These are phyloP conservation scores for Damaliscus lunatus DNA, from an alignment of 2,113 vertebrate genomes.

Conservation along the genomic window DNA sequence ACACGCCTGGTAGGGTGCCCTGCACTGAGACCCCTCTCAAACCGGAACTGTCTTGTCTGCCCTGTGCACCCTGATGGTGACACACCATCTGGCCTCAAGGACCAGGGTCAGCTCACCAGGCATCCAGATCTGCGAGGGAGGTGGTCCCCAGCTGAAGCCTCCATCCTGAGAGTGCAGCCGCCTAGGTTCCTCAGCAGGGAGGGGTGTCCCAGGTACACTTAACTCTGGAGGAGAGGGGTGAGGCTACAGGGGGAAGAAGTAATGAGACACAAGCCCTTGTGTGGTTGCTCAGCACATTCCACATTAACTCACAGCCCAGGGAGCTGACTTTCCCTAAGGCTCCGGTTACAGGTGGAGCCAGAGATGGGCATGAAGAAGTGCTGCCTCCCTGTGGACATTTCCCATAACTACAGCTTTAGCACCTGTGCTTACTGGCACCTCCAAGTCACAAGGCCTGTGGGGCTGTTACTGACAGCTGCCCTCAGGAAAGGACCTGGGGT, in stretches of 20 bases:
- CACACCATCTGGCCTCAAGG: not conserved
- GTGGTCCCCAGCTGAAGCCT: not conserved
- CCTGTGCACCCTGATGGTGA: not conserved
- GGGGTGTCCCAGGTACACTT: not conserved
- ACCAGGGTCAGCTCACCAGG: not conserved
- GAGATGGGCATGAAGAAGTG: not conserved
- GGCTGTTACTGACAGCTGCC: not conserved
- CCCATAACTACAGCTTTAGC: not conserved
- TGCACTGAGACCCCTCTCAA: not conserved
- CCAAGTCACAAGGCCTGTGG: not conserved
- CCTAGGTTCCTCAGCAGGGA: not conserved
- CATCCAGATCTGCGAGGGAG: not conserved
- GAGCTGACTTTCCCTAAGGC: not conserved
- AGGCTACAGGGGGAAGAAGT: not conserved
- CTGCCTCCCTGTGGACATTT: not conserved
- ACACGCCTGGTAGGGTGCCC: not conserved
- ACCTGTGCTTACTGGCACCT: not conserved
- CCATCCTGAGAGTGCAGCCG: not conserved
- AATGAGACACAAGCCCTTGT: too few relatives aligned
- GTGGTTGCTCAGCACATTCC: not conserved
- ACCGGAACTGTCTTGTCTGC: not conserved
- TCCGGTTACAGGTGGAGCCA: not conserved
- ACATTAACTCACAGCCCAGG: not conserved
- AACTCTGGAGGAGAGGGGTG: not conserved
- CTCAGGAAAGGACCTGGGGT: not conserved